Base-by-base conservation (phyloP, 2,888 invertebrate genomes). In the Piscicola geometra region DNA sequence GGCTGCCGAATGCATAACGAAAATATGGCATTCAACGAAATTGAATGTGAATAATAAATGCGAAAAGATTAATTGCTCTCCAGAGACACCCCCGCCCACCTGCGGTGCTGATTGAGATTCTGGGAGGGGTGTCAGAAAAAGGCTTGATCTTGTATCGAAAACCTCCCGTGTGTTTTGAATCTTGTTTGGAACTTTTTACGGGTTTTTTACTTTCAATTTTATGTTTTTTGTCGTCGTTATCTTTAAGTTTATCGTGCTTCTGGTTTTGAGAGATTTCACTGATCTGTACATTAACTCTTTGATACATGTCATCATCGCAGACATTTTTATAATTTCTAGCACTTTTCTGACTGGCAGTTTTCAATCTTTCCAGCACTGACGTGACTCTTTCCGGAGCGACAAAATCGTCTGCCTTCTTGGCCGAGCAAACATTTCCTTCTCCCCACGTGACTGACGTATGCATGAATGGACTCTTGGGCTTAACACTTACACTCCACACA, bases 81-180 rank as follows among this genome's bases (percentile, higher is more conserved):
- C 25, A 25, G 5, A 56, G n/a, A 18, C 21, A 25, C 21, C 3
- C 21, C 9, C 21, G n/a, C 60, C 5, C n/a, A 56, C 60, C 60
- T 56, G 60, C 60, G 5, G 60, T 56, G 21, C 25, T 56, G n/a
- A 56, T 56, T 3, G 60, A 56, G 60, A 56, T 25, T 56, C n/a
- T 56, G n/a, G 60, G 60, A 25, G 60, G 60, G 15, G 60, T 25
- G 25, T 25, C n/a, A 21, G 21, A 18, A 21, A 18, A n/a, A 5
- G 60, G 60, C n/a, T 56, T 56, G 60, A 56, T 15, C 15, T 18
- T 25, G 60, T 56, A 56, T 25, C 3, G 9, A n/a, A 56, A 25
- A 3, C 15, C 15, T n/a, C n/a, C n/a, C n/a, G n/a, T n/a, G n/a
- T n/a, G n/a, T n/a, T n/a, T n/a, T 25, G 60, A 56, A 3, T 18